Percentiles rank a stretch among this genome's conserved stretches.
phyloP scores from a whole-genome alignment of 2,113 vertebrate species.

The Lasiurus cinereus region DNA sequence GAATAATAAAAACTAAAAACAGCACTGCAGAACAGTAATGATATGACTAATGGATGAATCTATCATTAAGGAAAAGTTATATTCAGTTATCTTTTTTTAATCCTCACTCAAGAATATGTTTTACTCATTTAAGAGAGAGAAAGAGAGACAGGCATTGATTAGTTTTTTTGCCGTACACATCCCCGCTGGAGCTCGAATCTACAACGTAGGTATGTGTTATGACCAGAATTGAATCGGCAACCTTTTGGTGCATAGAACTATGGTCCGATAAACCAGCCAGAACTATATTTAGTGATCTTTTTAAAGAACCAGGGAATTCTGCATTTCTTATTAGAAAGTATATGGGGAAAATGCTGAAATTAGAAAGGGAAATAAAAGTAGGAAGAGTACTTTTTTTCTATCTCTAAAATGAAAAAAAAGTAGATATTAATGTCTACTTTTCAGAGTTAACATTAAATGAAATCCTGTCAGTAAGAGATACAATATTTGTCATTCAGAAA shows the following conservation, averaged over 20 bases:
- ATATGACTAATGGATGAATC: neutral
- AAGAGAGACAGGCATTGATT: neutral
- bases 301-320: neutral
- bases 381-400: neutral
- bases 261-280: neutral
- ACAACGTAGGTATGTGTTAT: neutral
- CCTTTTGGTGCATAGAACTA: neutral
- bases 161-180: no score
- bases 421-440: neutral
- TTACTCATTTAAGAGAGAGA: neutral
- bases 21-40: neutral
- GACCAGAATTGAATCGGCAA: neutral
- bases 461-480: neutral
- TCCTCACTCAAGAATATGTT: neutral
- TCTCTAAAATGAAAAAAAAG: neutral
- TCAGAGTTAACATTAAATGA: neutral
- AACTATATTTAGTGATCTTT: neutral
- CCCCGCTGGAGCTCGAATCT: neutral
- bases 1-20: neutral
- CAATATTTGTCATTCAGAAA: neutral
- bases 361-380: neutral
- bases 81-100: neutral
- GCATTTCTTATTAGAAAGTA: slow-evolving; percentile 9
- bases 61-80: neutral
- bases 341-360: neutral